Evolutionary conservation across 2,888 invertebrate genomes (phyloP).

Genomic region (Dascillus cervinus): DNA sequence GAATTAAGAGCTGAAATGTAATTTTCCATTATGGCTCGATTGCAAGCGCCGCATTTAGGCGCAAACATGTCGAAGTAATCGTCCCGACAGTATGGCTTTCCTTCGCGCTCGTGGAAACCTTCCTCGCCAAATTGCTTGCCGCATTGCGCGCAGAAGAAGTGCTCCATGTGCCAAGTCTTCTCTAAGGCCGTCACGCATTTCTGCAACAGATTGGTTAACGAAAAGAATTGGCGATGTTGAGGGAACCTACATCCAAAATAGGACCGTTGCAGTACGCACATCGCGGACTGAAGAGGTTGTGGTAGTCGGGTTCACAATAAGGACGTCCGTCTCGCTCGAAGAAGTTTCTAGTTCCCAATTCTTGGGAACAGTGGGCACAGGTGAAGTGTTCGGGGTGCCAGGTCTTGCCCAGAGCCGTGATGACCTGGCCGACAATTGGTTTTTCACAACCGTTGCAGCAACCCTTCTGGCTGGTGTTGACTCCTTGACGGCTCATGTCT

Average conservation of each 20-base stretch:
- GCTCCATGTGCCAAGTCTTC: conserved; percentile 98
- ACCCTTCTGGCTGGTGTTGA: conserved; percentile 97
- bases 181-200: conserved; percentile 98
- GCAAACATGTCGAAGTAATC: conserved; percentile 98
- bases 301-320: conserved; percentile 98
- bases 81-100: conserved; percentile 90
- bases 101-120: conserved; percentile 94
- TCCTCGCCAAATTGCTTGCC: conserved; percentile 96
- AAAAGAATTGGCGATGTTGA: conserved; percentile 7
- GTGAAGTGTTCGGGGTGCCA: conserved; percentile 99
- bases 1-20: conserved; percentile 95
- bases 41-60: conserved; percentile 95
- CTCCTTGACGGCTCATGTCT: conserved; percentile 98
- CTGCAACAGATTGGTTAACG: conserved; percentile 48
- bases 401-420: conserved; percentile 94
- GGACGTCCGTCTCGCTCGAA: conserved; percentile 95
- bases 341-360: conserved; percentile 95
- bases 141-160: conserved; percentile 97
- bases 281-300: conserved; percentile 95
- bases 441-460: conserved; percentile 99
- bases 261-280: conserved; percentile 99
- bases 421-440: conserved; percentile 97
- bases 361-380: conserved; percentile 94
- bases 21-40: conserved; percentile 93
- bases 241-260: conserved; percentile 84